phyloP scores from a whole-genome alignment of 2,888 invertebrate genomes.

The Scaptodrosophila latifasciaeformis region DNA sequence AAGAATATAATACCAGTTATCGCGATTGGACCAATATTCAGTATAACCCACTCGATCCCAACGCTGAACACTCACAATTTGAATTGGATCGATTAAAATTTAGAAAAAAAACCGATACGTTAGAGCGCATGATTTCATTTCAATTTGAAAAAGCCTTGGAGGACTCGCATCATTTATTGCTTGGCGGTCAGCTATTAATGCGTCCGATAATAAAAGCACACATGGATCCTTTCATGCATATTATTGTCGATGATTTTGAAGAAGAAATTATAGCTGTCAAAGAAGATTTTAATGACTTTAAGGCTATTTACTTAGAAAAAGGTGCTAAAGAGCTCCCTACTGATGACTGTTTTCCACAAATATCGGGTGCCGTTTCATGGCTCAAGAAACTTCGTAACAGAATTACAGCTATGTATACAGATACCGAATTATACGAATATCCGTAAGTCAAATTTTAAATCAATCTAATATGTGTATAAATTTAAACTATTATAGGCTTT shows the following conservation, averaged over 20 bases:
- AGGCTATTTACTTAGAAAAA: constrained; percentile 62
- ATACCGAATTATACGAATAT: constrained; percentile 80
- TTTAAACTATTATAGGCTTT: constrained; percentile 73
- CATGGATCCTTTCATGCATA: constrained; percentile 81
- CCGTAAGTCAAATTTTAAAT: constrained; percentile 75
- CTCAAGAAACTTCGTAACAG: constrained; percentile 80
- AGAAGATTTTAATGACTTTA: constrained; percentile 79
- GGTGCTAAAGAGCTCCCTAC: constrained; percentile 75
- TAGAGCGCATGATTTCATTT: constrained; percentile 86
- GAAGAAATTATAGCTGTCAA: constrained; percentile 81
- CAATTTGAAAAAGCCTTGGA: constrained; percentile 88
- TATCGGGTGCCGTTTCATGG: constrained; percentile 85
- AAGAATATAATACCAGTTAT: constrained; percentile 62
- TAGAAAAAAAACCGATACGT: constrained; percentile 79
- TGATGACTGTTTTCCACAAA: constrained; percentile 84
- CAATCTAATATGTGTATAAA: not conserved
- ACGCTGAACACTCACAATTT: constrained; percentile 82
- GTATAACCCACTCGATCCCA: constrained; percentile 86
- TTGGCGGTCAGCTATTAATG: constrained; percentile 84
- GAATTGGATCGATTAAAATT: constrained; percentile 80
- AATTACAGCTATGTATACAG: constrained; percentile 78
- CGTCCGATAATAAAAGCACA: constrained; percentile 84
- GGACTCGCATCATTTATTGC: constrained; percentile 84
- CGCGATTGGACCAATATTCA: constrained; percentile 76
- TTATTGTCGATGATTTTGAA: constrained; percentile 81